phyloP scores from a whole-genome alignment of 2,888 invertebrate species.

The Ochropleura plecta region DNA sequence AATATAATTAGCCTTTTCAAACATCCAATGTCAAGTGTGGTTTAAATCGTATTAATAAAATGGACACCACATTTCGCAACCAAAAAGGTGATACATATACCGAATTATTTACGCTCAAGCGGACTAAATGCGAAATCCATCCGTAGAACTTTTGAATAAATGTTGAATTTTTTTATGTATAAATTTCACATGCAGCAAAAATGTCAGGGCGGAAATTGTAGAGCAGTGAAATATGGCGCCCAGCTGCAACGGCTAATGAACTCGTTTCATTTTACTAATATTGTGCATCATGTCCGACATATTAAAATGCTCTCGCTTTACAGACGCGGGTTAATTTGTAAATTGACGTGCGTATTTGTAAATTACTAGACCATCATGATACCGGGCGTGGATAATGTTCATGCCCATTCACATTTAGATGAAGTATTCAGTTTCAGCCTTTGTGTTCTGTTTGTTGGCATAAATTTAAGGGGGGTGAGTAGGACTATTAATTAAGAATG shows the following conservation, averaged over 20 bases:
- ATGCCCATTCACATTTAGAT: slow-evolving; percentile 32
- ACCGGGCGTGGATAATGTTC: slow-evolving; percentile 28
- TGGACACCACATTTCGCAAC: slow-evolving; percentile 40
- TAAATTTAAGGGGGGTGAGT: neutral
- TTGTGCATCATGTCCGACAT: slow-evolving; percentile 79
- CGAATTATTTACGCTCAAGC: slow-evolving; percentile 43
- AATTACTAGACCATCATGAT: slow-evolving; percentile 54
- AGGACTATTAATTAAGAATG: slow-evolving; percentile 19
- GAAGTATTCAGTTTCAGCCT: slow-evolving; percentile 23
- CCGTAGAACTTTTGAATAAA: slow-evolving; percentile 65
- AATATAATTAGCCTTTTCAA: slow-evolving; percentile 44
- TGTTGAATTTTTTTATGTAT: slow-evolving; percentile 73
- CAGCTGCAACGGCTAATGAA: slow-evolving; percentile 86
- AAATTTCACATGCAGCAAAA: slow-evolving; percentile 79
- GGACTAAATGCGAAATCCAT: slow-evolving; percentile 48
- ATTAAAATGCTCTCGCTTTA: slow-evolving; percentile 70
- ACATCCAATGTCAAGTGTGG: slow-evolving; percentile 35
- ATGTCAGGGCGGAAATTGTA: slow-evolving; percentile 81
- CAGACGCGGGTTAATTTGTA: slow-evolving; percentile 61
- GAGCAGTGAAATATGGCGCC: slow-evolving; percentile 82
- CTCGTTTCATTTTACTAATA: slow-evolving; percentile 85
- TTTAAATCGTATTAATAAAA: slow-evolving; percentile 39
- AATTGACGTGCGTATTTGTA: slow-evolving; percentile 61
- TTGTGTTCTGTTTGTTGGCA: slow-evolving; percentile 8
- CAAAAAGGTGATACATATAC: slow-evolving; percentile 36